Evolutionary conservation across 92 coral and sea anemone species (phyloP).

Genomic region (Porites rus): DNA sequence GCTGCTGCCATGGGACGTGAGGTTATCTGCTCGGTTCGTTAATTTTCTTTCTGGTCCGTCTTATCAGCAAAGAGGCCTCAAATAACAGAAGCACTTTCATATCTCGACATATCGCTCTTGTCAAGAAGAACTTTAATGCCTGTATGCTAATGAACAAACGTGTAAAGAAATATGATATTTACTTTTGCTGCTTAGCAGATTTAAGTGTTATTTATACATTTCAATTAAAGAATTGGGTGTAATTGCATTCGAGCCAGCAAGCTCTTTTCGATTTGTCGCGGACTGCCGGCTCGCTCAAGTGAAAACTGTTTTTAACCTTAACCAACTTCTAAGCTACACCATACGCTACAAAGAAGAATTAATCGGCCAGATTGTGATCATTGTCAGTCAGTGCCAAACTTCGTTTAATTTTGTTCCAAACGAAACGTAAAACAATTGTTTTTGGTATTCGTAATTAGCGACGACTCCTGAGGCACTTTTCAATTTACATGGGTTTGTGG

Average conservation of each 20-base stretch:
- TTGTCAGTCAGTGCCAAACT: conserved; percentile 47
- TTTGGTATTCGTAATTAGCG: conserved; percentile 84
- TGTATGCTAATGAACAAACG: conserved; percentile 52
- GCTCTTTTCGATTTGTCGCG: conserved; percentile 9
- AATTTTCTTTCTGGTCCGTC: conserved; percentile 23
- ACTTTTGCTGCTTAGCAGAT: conserved; percentile 55
- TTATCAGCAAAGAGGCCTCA: conserved; percentile 38
- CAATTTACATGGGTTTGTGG: conserved; percentile 90
- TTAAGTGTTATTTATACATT: conserved; percentile 76
- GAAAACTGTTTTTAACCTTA: conserved; percentile 4
- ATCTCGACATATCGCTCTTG: conserved; percentile 4
- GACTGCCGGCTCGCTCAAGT: background rate
- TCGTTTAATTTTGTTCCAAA: conserved; percentile 67
- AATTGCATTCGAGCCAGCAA: conserved; percentile 59
- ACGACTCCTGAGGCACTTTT: conserved; percentile 84
- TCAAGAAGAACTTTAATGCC: conserved; percentile 36
- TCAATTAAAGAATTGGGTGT: conserved; percentile 74
- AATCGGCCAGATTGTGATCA: conserved; percentile 27
- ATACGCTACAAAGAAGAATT: conserved; percentile 8
- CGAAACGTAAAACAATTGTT: conserved; percentile 74
- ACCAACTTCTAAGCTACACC: conserved; percentile 8
- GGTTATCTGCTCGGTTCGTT: conserved; percentile 35
- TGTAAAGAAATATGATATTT: conserved; percentile 65
- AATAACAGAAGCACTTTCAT: conserved; percentile 23
- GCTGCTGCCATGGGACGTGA: conserved; percentile 20